Evolutionary conservation across 2,888 invertebrate genomes (phyloP).

Genomic region (Antheraea assamensis): DNA sequence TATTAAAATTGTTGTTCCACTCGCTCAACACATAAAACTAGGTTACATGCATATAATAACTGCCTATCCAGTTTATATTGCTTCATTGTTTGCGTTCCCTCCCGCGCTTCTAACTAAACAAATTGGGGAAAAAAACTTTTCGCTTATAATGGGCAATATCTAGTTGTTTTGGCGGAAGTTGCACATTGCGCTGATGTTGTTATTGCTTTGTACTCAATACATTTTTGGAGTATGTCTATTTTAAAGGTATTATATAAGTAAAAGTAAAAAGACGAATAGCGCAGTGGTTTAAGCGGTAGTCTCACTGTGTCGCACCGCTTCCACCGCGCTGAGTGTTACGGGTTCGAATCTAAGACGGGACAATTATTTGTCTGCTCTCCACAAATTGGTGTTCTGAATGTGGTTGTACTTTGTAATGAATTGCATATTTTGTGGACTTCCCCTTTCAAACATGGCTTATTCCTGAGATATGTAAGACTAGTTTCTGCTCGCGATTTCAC

Average conservation of each 20-base stretch:
- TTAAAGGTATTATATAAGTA: background rate
- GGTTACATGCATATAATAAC: slow-evolving; percentile 66
- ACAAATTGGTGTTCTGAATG: too few species aligned
- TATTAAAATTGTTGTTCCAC: slow-evolving; percentile 56
- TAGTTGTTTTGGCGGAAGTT: slow-evolving; percentile 22
- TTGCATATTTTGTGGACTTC: too few species aligned
- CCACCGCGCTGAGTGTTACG: too few species aligned
- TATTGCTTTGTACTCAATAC: background rate
- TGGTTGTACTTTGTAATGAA: too few species aligned
- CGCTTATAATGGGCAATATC: slow-evolving; percentile 44
- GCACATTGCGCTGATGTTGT: background rate
- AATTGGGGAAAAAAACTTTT: slow-evolving; percentile 47
- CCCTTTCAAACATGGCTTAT: too few species aligned
- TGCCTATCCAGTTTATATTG: slow-evolving; percentile 57
- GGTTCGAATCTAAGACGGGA: too few species aligned
- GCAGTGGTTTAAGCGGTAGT: too few species aligned
- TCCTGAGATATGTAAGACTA: too few species aligned
- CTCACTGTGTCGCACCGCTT: too few species aligned
- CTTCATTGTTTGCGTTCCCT: slow-evolving; percentile 60
- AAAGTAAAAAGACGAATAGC: background rate
- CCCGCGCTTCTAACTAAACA: slow-evolving; percentile 40
- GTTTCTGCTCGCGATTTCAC: too few species aligned
- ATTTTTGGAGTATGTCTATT: background rate
- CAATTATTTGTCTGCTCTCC: too few species aligned
- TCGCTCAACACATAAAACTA: slow-evolving; percentile 52